These are phyloP conservation scores for Euclidia mi DNA, from an alignment of 2,888 invertebrate genomes.

Conservation along the genomic window DNA sequence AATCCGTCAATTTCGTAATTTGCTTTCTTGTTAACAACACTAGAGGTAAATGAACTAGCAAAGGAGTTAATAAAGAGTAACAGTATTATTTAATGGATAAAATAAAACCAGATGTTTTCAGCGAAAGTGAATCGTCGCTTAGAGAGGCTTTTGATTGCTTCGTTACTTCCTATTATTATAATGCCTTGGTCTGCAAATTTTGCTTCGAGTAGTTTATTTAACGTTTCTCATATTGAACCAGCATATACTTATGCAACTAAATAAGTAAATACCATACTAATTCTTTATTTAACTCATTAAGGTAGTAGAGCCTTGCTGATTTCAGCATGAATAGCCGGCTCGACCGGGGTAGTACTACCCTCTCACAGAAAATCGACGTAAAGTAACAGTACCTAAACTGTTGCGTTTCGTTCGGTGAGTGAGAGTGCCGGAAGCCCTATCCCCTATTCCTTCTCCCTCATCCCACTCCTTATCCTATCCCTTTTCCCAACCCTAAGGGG, in stretches of 20 bases:
- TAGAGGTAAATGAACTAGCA: constrained; percentile 43
- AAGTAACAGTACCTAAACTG: no score
- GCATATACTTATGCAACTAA: background rate
- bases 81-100: constrained; percentile 40
- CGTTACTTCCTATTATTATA: constrained; percentile 12
- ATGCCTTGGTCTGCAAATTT: constrained; percentile 3
- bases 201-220: background rate
- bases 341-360: no score
- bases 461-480: no score
- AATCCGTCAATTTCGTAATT: constrained; percentile 28
- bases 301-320: no score
- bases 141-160: constrained; percentile 9
- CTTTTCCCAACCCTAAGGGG: no score
- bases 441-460: no score
- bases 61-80: constrained; percentile 32
- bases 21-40: constrained; percentile 28
- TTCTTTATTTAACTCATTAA: background rate
- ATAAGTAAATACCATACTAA: background rate
- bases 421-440: no score
- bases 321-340: no score
- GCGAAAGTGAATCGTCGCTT: constrained; percentile 42
- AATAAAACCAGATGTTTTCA: constrained; percentile 33
- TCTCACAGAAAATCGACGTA: no score
- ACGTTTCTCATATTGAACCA: background rate
- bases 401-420: no score